A percentile compares a stretch with the other conserved stretches of the same genome.
phyloP scores from a whole-genome alignment of 2,888 invertebrate species.

The Podotricha telesiphe region DNA sequence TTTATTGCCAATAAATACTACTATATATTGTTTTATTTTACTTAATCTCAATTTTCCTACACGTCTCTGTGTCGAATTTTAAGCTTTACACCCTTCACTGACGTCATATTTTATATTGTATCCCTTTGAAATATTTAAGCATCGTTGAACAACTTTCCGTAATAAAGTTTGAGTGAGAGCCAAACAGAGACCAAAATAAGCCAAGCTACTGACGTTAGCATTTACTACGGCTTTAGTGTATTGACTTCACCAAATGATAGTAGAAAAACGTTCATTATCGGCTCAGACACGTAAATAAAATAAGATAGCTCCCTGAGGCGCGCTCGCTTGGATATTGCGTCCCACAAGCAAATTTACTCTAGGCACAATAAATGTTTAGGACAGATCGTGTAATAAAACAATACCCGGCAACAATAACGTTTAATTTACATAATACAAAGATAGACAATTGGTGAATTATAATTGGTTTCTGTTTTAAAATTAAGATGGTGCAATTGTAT shows the following conservation, averaged over 20 bases:
- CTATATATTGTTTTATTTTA: slow-evolving; percentile 64
- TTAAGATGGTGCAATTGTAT: not conserved
- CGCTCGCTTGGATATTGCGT: slow-evolving; percentile 77
- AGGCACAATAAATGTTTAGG: slow-evolving; percentile 78
- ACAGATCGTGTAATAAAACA: slow-evolving; percentile 65
- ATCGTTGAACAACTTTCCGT: slow-evolving; percentile 58
- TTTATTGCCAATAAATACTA: slow-evolving; percentile 64
- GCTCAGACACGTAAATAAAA: slow-evolving; percentile 74
- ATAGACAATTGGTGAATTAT: slow-evolving; percentile 5
- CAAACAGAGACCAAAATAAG: slow-evolving; percentile 51
- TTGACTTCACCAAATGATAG: slow-evolving; percentile 67
- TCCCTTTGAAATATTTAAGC: slow-evolving; percentile 48
- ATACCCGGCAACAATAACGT: slow-evolving; percentile 59
- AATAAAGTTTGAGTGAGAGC: slow-evolving; percentile 62
- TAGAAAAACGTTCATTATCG: slow-evolving; percentile 79
- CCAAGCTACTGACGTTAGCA: slow-evolving; percentile 58
- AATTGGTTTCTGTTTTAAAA: not conserved
- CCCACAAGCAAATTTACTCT: slow-evolving; percentile 80
- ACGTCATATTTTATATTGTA: slow-evolving; percentile 48
- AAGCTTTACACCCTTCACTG: slow-evolving; percentile 44
- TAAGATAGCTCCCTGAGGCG: slow-evolving; percentile 74
- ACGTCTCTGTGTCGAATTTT: slow-evolving; percentile 42
- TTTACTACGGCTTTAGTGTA: slow-evolving; percentile 74
- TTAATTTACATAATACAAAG: slow-evolving; percentile 43
- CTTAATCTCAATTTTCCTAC: slow-evolving; percentile 55